Conservation (phyloP, 2,888 invertebrate genomes). For the Enchytraeus crypticus region DNA sequence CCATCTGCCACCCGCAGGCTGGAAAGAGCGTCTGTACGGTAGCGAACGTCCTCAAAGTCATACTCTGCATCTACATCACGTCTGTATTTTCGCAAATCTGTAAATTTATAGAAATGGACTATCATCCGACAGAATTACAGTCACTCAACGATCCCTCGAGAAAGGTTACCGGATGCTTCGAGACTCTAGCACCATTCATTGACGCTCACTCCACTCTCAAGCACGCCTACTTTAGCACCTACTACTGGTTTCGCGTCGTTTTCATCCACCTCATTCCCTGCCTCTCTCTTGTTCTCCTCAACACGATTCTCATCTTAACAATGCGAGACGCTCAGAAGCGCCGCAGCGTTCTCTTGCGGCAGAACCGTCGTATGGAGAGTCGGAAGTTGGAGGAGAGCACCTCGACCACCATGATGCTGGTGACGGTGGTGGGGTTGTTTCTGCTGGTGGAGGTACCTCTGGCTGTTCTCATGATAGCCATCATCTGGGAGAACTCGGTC, state of each 20-base stretch:
- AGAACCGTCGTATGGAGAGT: slow-evolving; percentile 50
- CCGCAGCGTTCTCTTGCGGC: slow-evolving; percentile 68
- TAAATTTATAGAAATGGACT: slow-evolving; percentile 13
- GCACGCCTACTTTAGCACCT: slow-evolving; percentile 56
- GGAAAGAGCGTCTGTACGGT: slow-evolving; percentile 65
- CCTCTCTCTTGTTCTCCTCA: slow-evolving; percentile 75
- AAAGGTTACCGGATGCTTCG: background rate
- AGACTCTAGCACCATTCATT: background rate
- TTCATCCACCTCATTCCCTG: slow-evolving; percentile 85
- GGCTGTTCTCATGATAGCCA: slow-evolving; percentile 55
- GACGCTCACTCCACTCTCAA: background rate
- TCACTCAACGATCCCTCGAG: slow-evolving; percentile 41
- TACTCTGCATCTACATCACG: slow-evolving; percentile 62
- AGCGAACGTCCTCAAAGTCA: slow-evolving; percentile 61
- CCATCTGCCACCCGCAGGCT: slow-evolving; percentile 82
- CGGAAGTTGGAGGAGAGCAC: slow-evolving; percentile 43
- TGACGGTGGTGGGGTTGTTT: slow-evolving; percentile 47
- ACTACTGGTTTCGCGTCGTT: slow-evolving; percentile 70
- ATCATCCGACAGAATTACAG: slow-evolving; percentile 50
- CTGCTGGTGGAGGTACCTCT: slow-evolving; percentile 51
- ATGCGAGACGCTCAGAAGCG: slow-evolving; percentile 73
- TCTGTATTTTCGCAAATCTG: slow-evolving; percentile 54
- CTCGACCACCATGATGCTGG: slow-evolving; percentile 35
- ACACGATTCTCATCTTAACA: slow-evolving; percentile 74
- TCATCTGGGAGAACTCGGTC: slow-evolving; percentile 58